Conservation (phyloP, 2,797 vertebrate species). For the Alectoris magna region DNA sequence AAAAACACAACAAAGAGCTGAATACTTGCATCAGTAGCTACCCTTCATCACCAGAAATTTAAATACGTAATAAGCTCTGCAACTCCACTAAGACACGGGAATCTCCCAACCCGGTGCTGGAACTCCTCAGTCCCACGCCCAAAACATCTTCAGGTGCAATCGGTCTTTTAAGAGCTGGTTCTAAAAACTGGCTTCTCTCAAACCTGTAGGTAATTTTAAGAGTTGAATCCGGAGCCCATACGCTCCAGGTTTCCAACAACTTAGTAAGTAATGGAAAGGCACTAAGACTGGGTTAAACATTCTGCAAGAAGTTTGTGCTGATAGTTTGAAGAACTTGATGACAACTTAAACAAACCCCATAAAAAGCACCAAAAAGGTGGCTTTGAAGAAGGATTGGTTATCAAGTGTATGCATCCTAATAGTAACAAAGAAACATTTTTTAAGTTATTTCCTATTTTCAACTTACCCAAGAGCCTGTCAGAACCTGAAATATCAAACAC, state of each 20-base stretch:
- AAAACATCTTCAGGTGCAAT: not conserved
- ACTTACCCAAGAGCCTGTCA: not conserved
- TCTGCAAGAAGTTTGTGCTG: not conserved
- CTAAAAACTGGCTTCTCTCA: not conserved
- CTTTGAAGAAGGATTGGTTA: not conserved
- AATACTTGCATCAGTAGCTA: not conserved
- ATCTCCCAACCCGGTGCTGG: not conserved
- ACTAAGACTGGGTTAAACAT: not conserved
- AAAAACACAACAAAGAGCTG: not conserved
- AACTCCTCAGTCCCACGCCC: not conserved
- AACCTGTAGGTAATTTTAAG: not conserved
- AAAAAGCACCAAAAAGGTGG: not conserved
- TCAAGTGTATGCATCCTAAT: not conserved
- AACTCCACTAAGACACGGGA: not conserved
- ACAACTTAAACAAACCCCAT: not conserved
- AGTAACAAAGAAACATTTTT: not conserved
- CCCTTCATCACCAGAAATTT: conserved; percentile 1
- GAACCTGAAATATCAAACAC: accelerated
- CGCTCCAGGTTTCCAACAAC: not conserved
- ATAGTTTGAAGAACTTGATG: no score
- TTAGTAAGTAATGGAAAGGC: not conserved
- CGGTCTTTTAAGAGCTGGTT: not conserved
- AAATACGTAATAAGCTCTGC: not conserved
- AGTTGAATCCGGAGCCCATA: not conserved
- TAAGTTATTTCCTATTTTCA: not conserved